Evolutionary conservation across 2,113 vertebrate genomes (phyloP).

Genomic region (Actenoides lindsayi): DNA sequence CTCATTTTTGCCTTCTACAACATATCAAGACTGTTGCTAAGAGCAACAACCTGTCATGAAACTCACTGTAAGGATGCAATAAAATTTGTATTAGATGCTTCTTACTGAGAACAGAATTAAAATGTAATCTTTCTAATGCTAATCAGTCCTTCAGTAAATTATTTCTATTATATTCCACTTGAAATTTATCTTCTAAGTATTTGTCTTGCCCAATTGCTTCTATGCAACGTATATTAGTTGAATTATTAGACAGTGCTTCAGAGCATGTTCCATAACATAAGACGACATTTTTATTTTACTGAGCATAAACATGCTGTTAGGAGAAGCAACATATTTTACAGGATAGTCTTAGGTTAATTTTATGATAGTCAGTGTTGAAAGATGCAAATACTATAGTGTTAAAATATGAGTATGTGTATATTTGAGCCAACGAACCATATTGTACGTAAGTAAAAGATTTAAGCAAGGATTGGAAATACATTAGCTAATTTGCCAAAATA

Average conservation of each 20-base stretch:
- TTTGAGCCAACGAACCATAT: not conserved
- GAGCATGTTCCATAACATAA: not conserved
- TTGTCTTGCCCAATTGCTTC: not conserved
- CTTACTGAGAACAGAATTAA: constrained; percentile 26
- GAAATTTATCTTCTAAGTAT: constrained; percentile 31
- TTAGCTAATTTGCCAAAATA: constrained; percentile 1
- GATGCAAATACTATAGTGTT: not conserved
- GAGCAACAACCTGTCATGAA: constrained; percentile 65
- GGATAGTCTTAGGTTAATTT: not conserved
- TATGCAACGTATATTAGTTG: not conserved
- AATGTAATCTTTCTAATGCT: constrained; percentile 30
- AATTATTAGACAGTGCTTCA: not conserved
- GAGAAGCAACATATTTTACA: not conserved
- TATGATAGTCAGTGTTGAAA: not conserved
- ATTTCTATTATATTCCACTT: constrained; percentile 9
- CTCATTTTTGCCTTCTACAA: constrained; percentile 10
- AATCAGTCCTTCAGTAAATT: not conserved
- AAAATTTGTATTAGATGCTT: constrained; percentile 52
- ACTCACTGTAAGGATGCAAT: constrained; percentile 14
- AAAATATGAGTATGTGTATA: not conserved
- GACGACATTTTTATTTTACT: not conserved
- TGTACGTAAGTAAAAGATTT: not conserved
- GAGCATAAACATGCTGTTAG: not conserved
- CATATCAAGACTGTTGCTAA: constrained; percentile 63
- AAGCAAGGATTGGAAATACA: not conserved